Conservation (phyloP, 2,113 vertebrate genomes). For the Scophthalmus maximus region DNA sequence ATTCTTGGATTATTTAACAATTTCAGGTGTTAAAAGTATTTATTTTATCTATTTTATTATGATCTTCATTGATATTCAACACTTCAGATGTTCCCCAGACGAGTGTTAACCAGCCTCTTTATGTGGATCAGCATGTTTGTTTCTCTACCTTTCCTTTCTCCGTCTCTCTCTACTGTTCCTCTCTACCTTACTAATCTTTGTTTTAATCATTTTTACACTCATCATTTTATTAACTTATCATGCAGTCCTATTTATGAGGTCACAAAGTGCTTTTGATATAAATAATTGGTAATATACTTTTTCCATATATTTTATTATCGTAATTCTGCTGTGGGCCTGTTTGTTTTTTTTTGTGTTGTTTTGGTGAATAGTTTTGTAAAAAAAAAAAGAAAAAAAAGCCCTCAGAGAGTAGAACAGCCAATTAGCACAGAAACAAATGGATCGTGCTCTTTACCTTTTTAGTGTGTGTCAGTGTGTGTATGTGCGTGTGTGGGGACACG, state of each 20-base stretch:
- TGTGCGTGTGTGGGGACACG: not conserved
- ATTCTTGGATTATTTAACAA: no score
- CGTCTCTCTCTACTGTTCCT: not conserved
- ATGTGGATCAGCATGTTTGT: conserved; percentile 2
- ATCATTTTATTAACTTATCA: conserved; percentile 28
- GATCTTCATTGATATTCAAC: no score
- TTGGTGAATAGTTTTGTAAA: conserved; percentile 30
- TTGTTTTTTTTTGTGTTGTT: conserved; percentile 46
- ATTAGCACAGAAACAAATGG: conserved; percentile 9
- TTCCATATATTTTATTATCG: conserved; percentile 33
- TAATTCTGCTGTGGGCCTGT: conserved; percentile 24
- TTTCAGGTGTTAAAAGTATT: no score
- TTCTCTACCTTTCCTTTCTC: not conserved
- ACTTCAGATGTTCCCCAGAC: no score
- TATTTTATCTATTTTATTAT: no score
- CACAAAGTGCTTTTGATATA: conserved; percentile 75
- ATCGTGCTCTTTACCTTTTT: conserved; percentile 44
- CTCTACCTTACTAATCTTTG: conserved; percentile 22
- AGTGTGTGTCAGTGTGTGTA: conserved; percentile 9
- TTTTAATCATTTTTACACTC: conserved; percentile 5
- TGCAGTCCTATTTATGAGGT: conserved; percentile 40
- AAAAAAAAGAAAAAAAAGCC: conserved; percentile 9
- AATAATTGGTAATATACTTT: conserved; percentile 43
- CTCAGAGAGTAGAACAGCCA: conserved; percentile 39
- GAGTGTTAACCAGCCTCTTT: not conserved